Base-by-base conservation (phyloP, 2,113 vertebrate genomes). In the Thinocorus orbignyianus region DNA sequence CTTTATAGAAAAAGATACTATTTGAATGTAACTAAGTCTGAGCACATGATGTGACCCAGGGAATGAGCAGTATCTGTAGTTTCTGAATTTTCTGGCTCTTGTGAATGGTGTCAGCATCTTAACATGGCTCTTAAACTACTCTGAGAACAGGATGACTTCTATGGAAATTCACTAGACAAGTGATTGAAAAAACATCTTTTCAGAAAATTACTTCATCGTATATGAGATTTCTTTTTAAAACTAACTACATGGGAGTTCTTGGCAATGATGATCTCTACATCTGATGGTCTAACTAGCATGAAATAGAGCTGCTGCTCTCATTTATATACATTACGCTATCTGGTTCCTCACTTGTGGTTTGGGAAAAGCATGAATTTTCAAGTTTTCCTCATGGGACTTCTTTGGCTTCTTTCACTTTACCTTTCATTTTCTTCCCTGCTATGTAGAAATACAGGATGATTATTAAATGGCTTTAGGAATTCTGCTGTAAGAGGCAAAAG, bases 261-360 rank as follows among this genome's bases (percentile, higher is more conserved):
- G 94, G 95, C 94, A 92, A 33, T 90, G 91, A 94, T 66, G 84
- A 54, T 76, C 61, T 93, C 84, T 88, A 58, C 81, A 90, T 90
- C 94, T 95, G 90, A 96, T 80, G 90, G 90, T 82, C 90, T 96
- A 95, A 96, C 81, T 95, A 96, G 93, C 95, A 96, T 95, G 95
- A 97, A 96, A 97, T 95, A 97, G 91, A 95, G 74, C 95, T 94
- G 94, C 93, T 94, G 74, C 84, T 91, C 88, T 96, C 93, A 82
- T 95, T 95, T 95, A 91, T 95, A 86, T 95, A 94, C 85, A 77
- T 95, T 97, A 92, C 4, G 0, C 87, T 95, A 61, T 90, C 92
- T 93, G 87, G 71, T 96, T 97, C 93, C 92, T 95, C 70, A 88
- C 78, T 96, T 90, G 91, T 80, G 90, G 49, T 86, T 94, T 93